Evolutionary conservation across 1,140 invertebrate genomes (phyloP).

Genomic region (Drosophila willistoni): DNA sequence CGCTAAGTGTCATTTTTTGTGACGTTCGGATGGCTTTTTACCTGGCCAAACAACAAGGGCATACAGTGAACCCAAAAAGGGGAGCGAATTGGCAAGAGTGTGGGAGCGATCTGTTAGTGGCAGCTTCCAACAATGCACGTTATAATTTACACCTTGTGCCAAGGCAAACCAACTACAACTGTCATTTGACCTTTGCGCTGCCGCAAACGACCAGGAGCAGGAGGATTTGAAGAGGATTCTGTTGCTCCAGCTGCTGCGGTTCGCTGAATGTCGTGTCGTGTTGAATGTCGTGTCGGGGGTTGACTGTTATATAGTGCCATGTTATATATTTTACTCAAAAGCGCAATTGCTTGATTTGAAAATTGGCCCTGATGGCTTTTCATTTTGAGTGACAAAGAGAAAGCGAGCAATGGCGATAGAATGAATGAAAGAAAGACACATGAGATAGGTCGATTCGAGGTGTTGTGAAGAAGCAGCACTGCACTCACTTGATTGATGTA

Average conservation of each 20-base stretch:
- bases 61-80: slow-evolving; percentile 21
- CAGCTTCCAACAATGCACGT: slow-evolving; percentile 69
- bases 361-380: slow-evolving; percentile 69
- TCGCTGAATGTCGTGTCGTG: slow-evolving; percentile 28
- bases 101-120: slow-evolving; percentile 43
- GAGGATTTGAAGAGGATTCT: slow-evolving; percentile 3
- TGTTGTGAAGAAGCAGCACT: background rate
- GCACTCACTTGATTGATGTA: slow-evolving; percentile 16
- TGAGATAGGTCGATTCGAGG: slow-evolving; percentile 6
- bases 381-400: slow-evolving; percentile 58
- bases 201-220: background rate
- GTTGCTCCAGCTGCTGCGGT: slow-evolving; percentile 37
- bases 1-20: slow-evolving; percentile 82
- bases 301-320: slow-evolving; percentile 54
- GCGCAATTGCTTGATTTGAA: slow-evolving; percentile 73
- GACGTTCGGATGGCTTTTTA: slow-evolving; percentile 74
- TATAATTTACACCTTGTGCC: slow-evolving; percentile 76
- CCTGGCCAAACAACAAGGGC: slow-evolving; percentile 64
- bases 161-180: slow-evolving; percentile 65
- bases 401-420: background rate
- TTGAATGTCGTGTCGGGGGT: slow-evolving; percentile 9
- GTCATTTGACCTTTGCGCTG: slow-evolving; percentile 71
- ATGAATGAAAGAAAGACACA: slow-evolving; percentile 2
- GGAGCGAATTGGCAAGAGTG: slow-evolving; percentile 5
- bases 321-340: slow-evolving; percentile 75